Base-by-base conservation (phyloP, 1,140 invertebrate genomes). In the Cydia pomonella region DNA sequence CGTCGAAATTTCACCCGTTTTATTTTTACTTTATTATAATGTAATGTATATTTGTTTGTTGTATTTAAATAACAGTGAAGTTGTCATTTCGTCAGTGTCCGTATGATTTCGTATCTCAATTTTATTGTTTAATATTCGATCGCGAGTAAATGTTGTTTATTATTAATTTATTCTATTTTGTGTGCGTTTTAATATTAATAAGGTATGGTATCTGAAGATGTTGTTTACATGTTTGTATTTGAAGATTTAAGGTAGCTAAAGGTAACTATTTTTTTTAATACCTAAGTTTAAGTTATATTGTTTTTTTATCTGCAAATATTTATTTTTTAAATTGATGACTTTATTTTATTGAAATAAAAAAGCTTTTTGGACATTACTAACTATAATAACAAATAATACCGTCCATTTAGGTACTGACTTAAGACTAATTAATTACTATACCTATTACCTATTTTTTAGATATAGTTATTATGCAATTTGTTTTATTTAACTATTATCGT, bases 11-110 rank as follows among this genome's bases (percentile, higher is more conserved):
- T 84, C 53, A 59, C 21, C 53, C 53, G 53, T 5, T 84, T 84
- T 89, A 80, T 80, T 82, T 87, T 84, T 76, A 79, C 80, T 86
- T 88, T 90, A 88, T 87, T 87, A 87, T 87, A 87, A 83, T 88
- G 87, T 88, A 82, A 82, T 81, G 78, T 72, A 73, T 82, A 78
- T 87, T 80, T 84, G 82, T 82, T 82, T 84, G 82, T 84, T 83
- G 71, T 74, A 81, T 85, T 83, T 80, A 82, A 84, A 83, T 83
- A 83, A 80, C 71, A 78, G 83, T 82, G 75, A 80, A 80, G 81
- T 82, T 83, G 81, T 86, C 80, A 83, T 79, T 82, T 79, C 77
- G 75, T 79, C 78, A 84, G 83, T 86, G 81, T 82, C 79, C 77
- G 73, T 80, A 76, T 75, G 77, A 80, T 83, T 80, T 76, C 72